Evolutionary conservation across 2,113 vertebrate species (phyloP), one percentile per base, ranked within the genome.

Genomic region (Forbesichthys papilliferus): DNA sequence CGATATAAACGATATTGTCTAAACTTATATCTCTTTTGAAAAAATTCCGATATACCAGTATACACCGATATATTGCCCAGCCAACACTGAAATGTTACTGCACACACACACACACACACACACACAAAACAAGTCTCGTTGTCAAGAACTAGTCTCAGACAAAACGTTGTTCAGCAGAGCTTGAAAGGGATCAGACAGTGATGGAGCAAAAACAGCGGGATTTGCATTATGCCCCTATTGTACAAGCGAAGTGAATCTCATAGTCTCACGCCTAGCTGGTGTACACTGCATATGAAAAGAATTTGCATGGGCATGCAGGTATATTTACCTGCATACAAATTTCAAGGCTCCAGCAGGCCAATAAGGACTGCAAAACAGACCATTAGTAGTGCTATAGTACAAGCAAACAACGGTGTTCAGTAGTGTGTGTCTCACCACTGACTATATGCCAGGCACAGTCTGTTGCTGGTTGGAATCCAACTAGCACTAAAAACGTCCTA

Each of bases 221-320:
- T 46, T 46, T 14, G 58, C 33, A n/a, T 60, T 7, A 60, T 36
- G 33, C 36, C 11, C 12, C 57, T 9, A 27, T 33, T 27, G 10
- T 42, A 60, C 61, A 56, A 52, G 11, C 18, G 53, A 61, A 57
- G 47, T 46, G 60, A 48, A 58, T 48, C 8, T 61, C 13, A 47
- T 46, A 46, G 47, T 65, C 16, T 16, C 0, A 64, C 36, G 16
- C 34, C n/a, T 18, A 10, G 62, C 48, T 47, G 68, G 10, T 52
- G 11, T 48, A 67, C 60, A 67, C 60, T 46, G 20, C 18, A 33
- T 46, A 64, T 57, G 11, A 66, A 12, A 48, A 51, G 61, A 5
- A 2, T 18, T 47, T 13, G 47, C 11, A 74, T 83, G 78, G 61
- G 66, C 68, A 59, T 3, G 69, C 65, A 53, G 67, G 76, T 77